These are phyloP conservation scores for Dryobotodes eremita DNA, from an alignment of 2,888 invertebrate genomes.

Conservation along the genomic window DNA sequence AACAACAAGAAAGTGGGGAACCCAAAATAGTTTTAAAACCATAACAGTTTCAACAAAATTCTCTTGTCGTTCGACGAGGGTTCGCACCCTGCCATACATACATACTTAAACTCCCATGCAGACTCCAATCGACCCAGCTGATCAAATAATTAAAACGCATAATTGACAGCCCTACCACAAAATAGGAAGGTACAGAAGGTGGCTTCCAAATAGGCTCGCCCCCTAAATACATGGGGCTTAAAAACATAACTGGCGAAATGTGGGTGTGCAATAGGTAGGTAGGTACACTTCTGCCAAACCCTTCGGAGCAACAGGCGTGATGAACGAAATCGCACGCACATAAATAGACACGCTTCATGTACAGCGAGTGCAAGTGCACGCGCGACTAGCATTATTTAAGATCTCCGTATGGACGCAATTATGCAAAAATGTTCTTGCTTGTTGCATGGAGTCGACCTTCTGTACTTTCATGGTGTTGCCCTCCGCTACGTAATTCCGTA, in stretches of 20 bases:
- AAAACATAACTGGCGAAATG: neutral
- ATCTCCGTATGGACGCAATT: neutral
- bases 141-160: slow-evolving; percentile 62
- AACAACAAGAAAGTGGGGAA: neutral
- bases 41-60: neutral
- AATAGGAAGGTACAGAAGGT: neutral
- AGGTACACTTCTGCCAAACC: neutral
- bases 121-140: slow-evolving; percentile 24
- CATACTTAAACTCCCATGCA: slow-evolving; percentile 41
- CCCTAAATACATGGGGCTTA: neutral
- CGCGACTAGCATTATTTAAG: neutral
- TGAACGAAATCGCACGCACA: too few relatives aligned
- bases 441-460: neutral
- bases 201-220: neutral
- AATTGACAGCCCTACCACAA: slow-evolving; percentile 60
- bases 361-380: neutral
- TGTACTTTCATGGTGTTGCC: neutral
- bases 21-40: slow-evolving; percentile 32
- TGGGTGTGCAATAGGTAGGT: neutral
- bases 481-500: slow-evolving; percentile 60
- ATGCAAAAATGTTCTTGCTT: neutral
- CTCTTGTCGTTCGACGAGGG: neutral
- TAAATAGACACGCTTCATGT: neutral
- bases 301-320: too few relatives aligned
- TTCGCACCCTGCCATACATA: slow-evolving; percentile 3